Evolutionary conservation across 2,797 vertebrate genomes (phyloP).

Genomic region (Enteromius mattozi): DNA sequence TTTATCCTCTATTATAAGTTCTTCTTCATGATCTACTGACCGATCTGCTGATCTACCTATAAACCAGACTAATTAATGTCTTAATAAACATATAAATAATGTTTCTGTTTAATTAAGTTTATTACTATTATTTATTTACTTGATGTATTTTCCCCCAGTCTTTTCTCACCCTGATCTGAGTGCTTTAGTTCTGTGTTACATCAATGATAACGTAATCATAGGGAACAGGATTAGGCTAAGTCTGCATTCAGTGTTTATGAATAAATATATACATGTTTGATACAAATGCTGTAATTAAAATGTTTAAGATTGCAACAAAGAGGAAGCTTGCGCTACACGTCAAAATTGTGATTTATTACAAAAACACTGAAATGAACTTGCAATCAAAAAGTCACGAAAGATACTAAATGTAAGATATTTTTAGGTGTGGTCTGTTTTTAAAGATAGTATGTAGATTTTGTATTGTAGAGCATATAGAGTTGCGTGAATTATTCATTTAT

Average conservation of each 20-base stretch:
- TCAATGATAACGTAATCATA: background rate
- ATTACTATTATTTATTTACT: background rate
- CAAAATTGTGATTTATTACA: too few species aligned
- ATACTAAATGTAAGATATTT: background rate
- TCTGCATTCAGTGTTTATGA: background rate
- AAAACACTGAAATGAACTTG: background rate
- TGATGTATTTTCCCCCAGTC: too few species aligned
- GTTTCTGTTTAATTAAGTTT: background rate
- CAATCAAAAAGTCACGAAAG: background rate
- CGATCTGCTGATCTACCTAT: too few species aligned
- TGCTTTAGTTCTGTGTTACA: background rate
- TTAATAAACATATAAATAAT: background rate
- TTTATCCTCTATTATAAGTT: background rate
- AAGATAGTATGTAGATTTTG: background rate
- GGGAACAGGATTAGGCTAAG: accelerated
- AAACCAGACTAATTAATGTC: background rate
- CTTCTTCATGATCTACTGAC: too few species aligned
- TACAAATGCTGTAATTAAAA: background rate
- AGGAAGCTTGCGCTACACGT: background rate
- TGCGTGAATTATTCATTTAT: background rate
- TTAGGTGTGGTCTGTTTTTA: background rate
- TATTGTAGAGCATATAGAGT: background rate
- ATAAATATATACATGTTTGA: background rate
- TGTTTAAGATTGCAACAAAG: background rate
- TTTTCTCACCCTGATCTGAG: background rate